Percentiles rank a stretch among this genome's conserved stretches.
Conservation (phyloP, 2,113 vertebrate species). For the Lethenteron camtschaticum region DNA sequence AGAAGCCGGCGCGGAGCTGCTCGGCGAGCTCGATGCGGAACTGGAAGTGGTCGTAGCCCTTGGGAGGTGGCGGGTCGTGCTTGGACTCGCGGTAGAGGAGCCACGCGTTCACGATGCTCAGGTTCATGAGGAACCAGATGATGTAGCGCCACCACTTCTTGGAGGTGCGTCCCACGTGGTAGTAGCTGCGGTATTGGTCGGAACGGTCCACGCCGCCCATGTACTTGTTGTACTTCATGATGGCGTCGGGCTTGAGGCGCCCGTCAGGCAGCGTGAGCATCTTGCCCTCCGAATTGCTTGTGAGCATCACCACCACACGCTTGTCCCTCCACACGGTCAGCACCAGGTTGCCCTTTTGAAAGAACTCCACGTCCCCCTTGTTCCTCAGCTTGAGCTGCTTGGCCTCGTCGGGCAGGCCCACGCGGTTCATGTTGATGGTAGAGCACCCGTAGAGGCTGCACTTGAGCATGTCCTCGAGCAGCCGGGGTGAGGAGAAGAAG, state of each 20-base stretch:
- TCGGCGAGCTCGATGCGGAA: slow-evolving; percentile 8
- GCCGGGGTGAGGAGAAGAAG: slow-evolving; percentile 2
- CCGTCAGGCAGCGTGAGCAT: slow-evolving; percentile 3
- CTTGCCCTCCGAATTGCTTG: slow-evolving; percentile 4
- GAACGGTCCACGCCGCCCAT: slow-evolving; percentile 9
- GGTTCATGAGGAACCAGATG: slow-evolving; percentile 9
- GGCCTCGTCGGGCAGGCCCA: neutral
- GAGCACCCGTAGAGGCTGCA: neutral
- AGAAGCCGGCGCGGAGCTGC: slow-evolving; percentile 7
- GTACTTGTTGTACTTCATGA: slow-evolving; percentile 7
- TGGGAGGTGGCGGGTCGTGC: slow-evolving; percentile 5
- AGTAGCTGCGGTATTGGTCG: slow-evolving; percentile 8
- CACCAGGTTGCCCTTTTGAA: slow-evolving; percentile 7
- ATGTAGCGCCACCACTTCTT: slow-evolving; percentile 10
- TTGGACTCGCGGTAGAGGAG: slow-evolving; percentile 8
- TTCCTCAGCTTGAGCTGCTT: neutral
- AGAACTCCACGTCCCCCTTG: slow-evolving; percentile 7
- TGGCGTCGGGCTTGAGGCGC: slow-evolving; percentile 5
- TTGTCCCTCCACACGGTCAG: slow-evolving; percentile 9
- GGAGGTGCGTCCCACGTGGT: slow-evolving; percentile 8
- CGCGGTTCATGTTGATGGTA: slow-evolving; percentile 6
- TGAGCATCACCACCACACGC: slow-evolving; percentile 6
- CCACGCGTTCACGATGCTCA: slow-evolving; percentile 9
- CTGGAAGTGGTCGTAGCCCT: slow-evolving; percentile 8
- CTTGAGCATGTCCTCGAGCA: slow-evolving; percentile 4